Base-by-base conservation (phyloP, 2,888 invertebrate genomes). In the Papilio demoleus region DNA sequence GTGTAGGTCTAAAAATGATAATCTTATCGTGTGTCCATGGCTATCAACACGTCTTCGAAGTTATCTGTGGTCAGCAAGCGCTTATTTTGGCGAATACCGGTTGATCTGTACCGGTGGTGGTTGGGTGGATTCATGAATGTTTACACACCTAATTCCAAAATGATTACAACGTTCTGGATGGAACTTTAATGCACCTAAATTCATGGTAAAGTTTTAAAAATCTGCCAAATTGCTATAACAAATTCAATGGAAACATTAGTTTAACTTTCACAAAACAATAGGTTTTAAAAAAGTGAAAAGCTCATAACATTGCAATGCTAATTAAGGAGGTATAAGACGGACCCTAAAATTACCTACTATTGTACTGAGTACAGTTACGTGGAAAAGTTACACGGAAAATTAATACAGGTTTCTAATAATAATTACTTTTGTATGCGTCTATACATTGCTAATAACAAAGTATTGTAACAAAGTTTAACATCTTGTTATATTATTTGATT, bases 261-360 rank as follows among this genome's bases (percentile, higher is more conserved):
- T 22, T 50, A 6, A 62, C 61, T 67, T 56, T 62, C 53, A 34
- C 62, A 64, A 70, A 68, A 75, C 77, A 77, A 75, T 70, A 70
- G 70, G 71, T 38, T 74, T 73, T 75, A 45, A 45, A 85, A 86
- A 86, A 86, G 85, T 85, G 84, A 85, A 86, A 40, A 40, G 50
- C 31, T 40, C 45, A 27, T 47, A 59, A 53, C 27, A 53, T 27
- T 27, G 53, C 27, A 73, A 65, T 8, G 24, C 63, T 34, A 47
- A 34, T 68, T 34, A 24, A 27, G 72, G 70, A 65, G 47, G 42
- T 38, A 68, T 61, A 19, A 65, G 63, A 59, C 14, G 11, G 40
- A 24, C 45, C 9, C n/a, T n/a, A 42, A 27, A n/a, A 58, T 65
- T 19, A 24, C 9, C 17, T 22, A 40, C 40, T 14, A 56, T 58